Evolutionary conservation across 2,797 vertebrate species (phyloP).

Genomic region (Gymnopithys bicolor): DNA sequence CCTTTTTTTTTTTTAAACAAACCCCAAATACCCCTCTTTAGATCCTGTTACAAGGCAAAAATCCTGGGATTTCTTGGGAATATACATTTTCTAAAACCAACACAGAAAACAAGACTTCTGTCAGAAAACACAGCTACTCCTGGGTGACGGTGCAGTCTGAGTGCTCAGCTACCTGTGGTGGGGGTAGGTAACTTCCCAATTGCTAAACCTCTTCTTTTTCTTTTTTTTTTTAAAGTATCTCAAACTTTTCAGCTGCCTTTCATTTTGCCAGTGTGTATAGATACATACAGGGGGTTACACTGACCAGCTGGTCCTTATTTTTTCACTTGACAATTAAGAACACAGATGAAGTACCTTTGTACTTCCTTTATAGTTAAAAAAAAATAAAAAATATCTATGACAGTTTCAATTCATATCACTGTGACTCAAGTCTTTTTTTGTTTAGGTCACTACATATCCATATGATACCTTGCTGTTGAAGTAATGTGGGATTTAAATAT

Average conservation of each 20-base stretch:
- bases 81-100: conserved; percentile 86
- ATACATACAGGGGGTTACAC: background rate
- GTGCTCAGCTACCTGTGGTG: conserved; percentile 89
- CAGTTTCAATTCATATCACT: background rate
- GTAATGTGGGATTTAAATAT: background rate
- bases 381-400: background rate
- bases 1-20: background rate
- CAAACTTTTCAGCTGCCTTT: background rate
- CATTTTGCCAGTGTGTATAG: background rate
- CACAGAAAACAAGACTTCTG: conserved; percentile 65
- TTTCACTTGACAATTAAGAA: background rate
- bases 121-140: conserved; percentile 82
- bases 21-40: conserved; percentile 45
- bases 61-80: conserved; percentile 93
- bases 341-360: background rate
- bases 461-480: background rate
- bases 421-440: background rate
- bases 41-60: conserved; percentile 95
- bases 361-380: background rate
- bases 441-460: background rate
- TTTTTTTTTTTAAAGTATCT: background rate
- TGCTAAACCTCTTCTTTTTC: background rate
- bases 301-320: background rate
- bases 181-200: conserved; percentile 59
- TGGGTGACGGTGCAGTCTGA: conserved; percentile 89